Percentiles rank a stretch among this genome's conserved stretches.
Conservation (phyloP, 2,888 invertebrate genomes). For the Macropis europaea region DNA sequence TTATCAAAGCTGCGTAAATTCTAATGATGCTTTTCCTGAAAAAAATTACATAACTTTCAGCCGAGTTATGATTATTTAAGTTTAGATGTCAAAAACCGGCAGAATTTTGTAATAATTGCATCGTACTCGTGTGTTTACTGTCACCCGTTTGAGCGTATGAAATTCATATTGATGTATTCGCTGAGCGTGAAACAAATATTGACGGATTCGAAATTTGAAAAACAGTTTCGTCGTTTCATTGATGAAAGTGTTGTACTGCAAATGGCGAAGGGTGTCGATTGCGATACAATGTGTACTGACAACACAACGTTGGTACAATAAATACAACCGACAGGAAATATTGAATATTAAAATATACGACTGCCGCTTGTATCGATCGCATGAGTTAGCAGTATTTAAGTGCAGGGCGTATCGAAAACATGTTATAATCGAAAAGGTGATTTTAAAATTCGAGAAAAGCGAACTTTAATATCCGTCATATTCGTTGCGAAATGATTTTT, state of each 20-base stretch:
- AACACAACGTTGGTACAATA: not conserved
- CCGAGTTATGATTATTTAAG: no score
- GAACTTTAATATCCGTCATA: no score
- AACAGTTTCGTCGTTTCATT: not conserved
- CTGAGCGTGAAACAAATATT: not conserved
- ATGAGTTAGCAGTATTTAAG: not conserved
- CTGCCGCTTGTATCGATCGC: not conserved
- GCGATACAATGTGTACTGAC: not conserved
- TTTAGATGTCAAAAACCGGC: no score
- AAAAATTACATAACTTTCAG: no score
- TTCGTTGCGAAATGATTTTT: no score
- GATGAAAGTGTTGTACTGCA: not conserved
- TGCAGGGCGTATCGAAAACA: no score
- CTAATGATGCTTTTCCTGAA: no score
- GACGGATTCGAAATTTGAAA: not conserved
- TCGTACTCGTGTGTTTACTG: no score
- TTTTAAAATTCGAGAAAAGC: no score
- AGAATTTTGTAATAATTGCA: no score
- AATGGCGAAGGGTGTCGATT: not conserved
- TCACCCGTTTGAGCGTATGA: not conserved
- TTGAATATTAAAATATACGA: slow-evolving; percentile 1
- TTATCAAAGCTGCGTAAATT: no score
- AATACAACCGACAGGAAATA: slow-evolving; percentile 1
- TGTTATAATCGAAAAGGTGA: no score
- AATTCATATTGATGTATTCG: not conserved